phyloP scores from a whole-genome alignment of 2,797 vertebrate species.

The Mico argentatus region DNA sequence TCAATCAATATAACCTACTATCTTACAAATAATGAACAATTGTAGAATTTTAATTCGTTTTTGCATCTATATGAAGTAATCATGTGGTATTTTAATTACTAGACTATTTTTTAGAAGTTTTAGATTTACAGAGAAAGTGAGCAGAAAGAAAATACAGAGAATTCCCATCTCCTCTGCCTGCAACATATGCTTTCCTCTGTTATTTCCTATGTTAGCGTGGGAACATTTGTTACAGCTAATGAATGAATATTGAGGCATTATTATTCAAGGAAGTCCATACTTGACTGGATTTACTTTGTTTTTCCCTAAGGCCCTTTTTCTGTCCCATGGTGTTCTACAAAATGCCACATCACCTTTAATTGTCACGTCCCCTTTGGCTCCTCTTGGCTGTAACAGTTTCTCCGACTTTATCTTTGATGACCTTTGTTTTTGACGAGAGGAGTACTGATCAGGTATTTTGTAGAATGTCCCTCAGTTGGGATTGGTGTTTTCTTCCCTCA shows the following conservation, averaged over 20 bases:
- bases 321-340: neutral
- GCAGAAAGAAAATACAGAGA: neutral
- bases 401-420: neutral
- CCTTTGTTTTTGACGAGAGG: neutral
- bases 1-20: neutral
- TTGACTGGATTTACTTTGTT: neutral
- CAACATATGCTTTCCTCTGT: neutral
- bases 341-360: neutral
- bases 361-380: neutral
- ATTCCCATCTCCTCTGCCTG: neutral
- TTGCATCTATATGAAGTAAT: neutral
- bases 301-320: neutral
- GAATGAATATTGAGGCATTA: neutral
- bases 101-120: neutral
- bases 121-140: neutral
- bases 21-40: neutral
- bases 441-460: neutral
- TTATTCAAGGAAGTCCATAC: neutral
- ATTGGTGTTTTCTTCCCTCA: neutral
- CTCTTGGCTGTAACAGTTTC: neutral
- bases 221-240: neutral
- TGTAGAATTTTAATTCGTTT: neutral
- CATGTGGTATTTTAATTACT: neutral
- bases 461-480: neutral
- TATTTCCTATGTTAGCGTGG: neutral